Evolutionary conservation across 2,113 vertebrate species (phyloP).

Genomic region (Nestor notabilis): DNA sequence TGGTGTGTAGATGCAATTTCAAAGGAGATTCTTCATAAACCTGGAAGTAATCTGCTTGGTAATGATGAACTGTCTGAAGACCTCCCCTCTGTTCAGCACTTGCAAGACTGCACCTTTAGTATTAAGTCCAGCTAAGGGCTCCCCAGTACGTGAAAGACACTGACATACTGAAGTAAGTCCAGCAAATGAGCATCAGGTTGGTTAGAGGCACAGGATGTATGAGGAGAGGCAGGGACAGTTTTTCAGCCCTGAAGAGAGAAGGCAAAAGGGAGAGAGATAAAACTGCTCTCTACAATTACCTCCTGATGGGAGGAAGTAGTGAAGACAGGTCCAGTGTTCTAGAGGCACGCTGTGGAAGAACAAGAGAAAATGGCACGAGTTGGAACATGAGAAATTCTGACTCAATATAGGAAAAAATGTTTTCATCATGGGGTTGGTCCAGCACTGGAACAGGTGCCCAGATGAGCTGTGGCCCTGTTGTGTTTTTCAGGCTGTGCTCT

Average conservation of each 20-base stretch:
- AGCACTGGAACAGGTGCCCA: background rate
- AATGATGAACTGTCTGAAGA: background rate
- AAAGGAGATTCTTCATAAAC: background rate
- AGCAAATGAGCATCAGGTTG: background rate
- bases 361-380: accelerated
- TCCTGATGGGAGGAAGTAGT: background rate
- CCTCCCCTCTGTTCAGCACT: background rate
- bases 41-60: background rate
- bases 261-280: background rate
- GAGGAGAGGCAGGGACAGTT: background rate
- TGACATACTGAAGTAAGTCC: background rate
- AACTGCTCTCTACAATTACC: background rate
- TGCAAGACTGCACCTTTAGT: background rate
- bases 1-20: background rate
- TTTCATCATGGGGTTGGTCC: background rate
- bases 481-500: background rate
- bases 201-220: background rate
- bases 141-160: background rate
- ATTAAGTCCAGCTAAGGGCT: too few species aligned
- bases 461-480: background rate
- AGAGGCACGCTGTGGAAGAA: background rate
- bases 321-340: background rate
- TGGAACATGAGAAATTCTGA: background rate
- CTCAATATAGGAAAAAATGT: background rate
- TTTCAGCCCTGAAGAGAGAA: background rate